Evolutionary conservation across 2,797 vertebrate genomes (phyloP), one percentile per base, ranked within the genome.

Genomic region (Etheostoma nigrum): DNA sequence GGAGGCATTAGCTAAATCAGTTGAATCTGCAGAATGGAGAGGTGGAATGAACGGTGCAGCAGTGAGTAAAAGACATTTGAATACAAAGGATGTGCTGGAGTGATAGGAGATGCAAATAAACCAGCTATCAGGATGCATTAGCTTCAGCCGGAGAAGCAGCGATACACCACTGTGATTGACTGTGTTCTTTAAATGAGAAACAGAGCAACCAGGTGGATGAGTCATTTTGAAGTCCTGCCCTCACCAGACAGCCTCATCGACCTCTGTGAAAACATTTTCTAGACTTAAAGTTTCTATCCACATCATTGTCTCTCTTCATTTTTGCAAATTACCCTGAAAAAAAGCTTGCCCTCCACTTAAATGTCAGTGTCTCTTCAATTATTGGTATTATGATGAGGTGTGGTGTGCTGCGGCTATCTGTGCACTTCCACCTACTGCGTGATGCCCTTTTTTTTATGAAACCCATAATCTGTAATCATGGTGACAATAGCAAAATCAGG

Each of bases 91-190:
- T 88, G 82, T 23, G 69, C 76, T 76, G 67, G 72, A 55, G 74
- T 83, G 90, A 91, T 88, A 82, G 76, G 77, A 68, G 68, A 81
- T 82, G 86, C 86, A 89, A 91, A 88, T 90, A 83, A 90, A 90
- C 52, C 82, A 66, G 76, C 81, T 72, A 86, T 84, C 89, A 84
- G 57, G 64, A 78, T 80, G 82, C 86, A 87, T 87, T 86, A 84
- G 75, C 76, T 60, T 83, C 80, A 83, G 78, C 79, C 79, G 52
- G 66, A 78, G 62, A 51, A 42, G 67, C 64, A 23, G 68, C 12
- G 23, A 75, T 42, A 82, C 74, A 71, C 77, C 27, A 30, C 66
- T 25, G 76, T 84, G 87, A 91, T 86, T 62, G 75, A 89, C 62
- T 61, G 70, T 58, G 63, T 78, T 76, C 74, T 67, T 72, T 84